Conservation (phyloP, 2,888 invertebrate species). For the Campopleginae sp. region DNA sequence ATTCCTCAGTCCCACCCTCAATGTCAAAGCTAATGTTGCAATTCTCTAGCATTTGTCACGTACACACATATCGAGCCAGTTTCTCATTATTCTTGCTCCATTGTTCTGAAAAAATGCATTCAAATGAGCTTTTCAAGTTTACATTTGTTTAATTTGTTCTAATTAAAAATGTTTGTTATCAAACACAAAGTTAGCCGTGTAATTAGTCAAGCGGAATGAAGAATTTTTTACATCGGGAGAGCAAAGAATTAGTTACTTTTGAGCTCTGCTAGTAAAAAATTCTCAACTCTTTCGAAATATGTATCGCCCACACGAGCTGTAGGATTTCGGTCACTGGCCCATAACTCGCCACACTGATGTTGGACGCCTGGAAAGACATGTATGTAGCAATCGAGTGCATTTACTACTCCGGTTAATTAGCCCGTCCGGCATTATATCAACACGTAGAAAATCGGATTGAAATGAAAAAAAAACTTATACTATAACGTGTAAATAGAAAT, state of each 20-base stretch:
- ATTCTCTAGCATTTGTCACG: slow-evolving; percentile 26
- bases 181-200: neutral
- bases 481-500: neutral
- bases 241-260: too few relatives aligned
- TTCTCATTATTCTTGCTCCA: neutral
- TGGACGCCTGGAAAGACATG: neutral
- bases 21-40: slow-evolving; percentile 16
- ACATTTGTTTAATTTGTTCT: neutral
- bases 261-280: too few relatives aligned
- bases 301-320: neutral
- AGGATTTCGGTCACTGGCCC: neutral
- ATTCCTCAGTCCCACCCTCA: slow-evolving; percentile 9
- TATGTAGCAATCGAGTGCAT: neutral
- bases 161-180: neutral
- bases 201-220: neutral
- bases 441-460: neutral
- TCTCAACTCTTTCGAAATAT: neutral
- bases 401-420: neutral
- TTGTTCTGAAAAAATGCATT: slow-evolving; percentile 2
- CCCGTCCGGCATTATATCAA: neutral
- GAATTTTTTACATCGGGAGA: neutral
- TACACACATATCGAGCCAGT: neutral
- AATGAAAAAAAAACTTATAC: neutral
- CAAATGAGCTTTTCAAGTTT: neutral
- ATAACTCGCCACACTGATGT: neutral